Evolutionary conservation across 2,888 invertebrate species (phyloP), one percentile per base, ranked within the genome.

Genomic region (Seira ritae): DNA sequence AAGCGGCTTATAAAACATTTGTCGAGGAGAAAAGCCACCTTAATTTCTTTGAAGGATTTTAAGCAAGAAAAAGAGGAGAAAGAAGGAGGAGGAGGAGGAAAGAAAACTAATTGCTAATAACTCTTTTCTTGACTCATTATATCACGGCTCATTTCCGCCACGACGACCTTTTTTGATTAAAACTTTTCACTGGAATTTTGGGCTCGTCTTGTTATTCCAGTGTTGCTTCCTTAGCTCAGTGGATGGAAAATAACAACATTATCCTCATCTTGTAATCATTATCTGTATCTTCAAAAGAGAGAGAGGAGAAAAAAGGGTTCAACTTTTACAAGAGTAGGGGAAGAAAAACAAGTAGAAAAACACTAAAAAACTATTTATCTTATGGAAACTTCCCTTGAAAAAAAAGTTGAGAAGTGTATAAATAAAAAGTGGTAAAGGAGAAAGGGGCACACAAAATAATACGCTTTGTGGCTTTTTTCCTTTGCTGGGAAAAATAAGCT

Each of bases 101-200:
- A 74, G 80, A 80, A 73, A 81, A 74, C 74, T 77, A 80, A 76
- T 80, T 80, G 73, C 80, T 78, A 81, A 80, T 80, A 80, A 75
- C 76, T 84, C 74, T 79, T 84, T 75, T 79, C 79, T 84, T 76
- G 73, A 69, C 78, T 74, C 84, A 76, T 80, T 85, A 78, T 67
- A 82, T 81, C 75, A 81, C 74, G 80, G 80, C 80, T 81, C 80
- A 75, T 81, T 75, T 81, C 80, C 80, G 80, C 75, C 66, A 4
- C 42, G 6, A 75, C 80, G 80, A 71, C 80, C 75, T 81, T 81
- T 74, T 74, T 74, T 80, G 80, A 80, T 80, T 80, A 80, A 81
- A 81, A 81, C 80, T 70, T n/a, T 37, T 55, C 22, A n/a, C n/a
- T n/a, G n/a, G n/a, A n/a, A n/a, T n/a, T n/a, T n/a, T n/a, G n/a